These are phyloP conservation scores for Centropus bengalensis DNA, from an alignment of 2,113 vertebrate species.

Conservation along the genomic window DNA sequence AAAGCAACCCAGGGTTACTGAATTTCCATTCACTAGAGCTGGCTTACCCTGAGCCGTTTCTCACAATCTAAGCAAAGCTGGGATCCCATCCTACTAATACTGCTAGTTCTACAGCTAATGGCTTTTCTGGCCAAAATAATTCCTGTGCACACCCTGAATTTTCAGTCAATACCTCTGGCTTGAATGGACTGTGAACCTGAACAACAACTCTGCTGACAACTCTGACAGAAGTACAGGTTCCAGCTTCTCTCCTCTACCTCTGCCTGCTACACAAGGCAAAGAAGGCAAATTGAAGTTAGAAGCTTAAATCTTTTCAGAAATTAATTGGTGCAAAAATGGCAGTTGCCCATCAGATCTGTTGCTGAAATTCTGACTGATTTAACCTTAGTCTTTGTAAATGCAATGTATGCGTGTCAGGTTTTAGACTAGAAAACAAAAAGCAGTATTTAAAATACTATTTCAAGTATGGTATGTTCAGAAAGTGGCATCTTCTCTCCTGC, in stretches of 20 bases:
- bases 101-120: not conserved
- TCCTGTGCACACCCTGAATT: not conserved
- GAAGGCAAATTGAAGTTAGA: not conserved
- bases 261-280: not conserved
- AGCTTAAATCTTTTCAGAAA: not conserved
- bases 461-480: not conserved
- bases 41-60: not conserved
- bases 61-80: not conserved
- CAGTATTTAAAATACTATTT: not conserved
- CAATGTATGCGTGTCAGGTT: not conserved
- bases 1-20: not conserved
- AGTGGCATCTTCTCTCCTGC: not conserved
- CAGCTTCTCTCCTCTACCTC: not conserved
- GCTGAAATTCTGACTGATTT: not conserved
- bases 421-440: not conserved
- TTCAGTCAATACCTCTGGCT: not conserved
- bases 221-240: not conserved
- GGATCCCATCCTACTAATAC: not conserved
- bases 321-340: not conserved
- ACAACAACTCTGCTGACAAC: not conserved
- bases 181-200: constrained; percentile 1
- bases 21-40: not conserved
- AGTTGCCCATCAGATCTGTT: not conserved
- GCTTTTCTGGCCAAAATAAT: not conserved
- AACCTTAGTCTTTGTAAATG: not conserved